phyloP scores from a whole-genome alignment of 2,888 invertebrate species.

The Taphrorychus bicolor region DNA sequence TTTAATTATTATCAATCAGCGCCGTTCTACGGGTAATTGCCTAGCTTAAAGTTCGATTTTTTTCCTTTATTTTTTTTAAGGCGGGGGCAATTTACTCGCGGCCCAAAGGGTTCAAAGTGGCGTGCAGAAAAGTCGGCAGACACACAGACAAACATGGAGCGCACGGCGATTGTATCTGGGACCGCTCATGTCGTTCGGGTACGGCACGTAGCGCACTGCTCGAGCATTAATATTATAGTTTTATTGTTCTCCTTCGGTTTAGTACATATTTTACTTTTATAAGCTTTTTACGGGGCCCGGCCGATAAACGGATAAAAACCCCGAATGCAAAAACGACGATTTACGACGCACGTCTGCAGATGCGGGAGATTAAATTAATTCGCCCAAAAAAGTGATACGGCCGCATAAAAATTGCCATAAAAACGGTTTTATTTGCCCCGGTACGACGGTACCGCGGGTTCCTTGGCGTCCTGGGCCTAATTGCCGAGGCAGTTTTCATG shows the following conservation, averaged over 20 bases:
- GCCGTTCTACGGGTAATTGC: not conserved
- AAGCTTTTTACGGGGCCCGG: constrained; percentile 16
- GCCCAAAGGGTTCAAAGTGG: constrained; percentile 29
- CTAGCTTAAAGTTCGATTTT: no score
- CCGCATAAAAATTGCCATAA: constrained; percentile 26
- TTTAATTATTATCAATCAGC: constrained; percentile 37
- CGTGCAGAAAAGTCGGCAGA: constrained; percentile 29
- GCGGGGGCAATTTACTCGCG: constrained; percentile 18
- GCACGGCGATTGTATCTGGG: constrained; percentile 36
- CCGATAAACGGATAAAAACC: constrained; percentile 26
- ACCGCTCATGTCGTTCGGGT: no score
- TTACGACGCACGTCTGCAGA: constrained; percentile 31
- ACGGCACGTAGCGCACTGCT: constrained; percentile 19
- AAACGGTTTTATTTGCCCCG: constrained; percentile 5
- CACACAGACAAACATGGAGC: constrained; percentile 29
- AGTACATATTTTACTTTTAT: constrained; percentile 22
- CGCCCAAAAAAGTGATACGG: constrained; percentile 10
- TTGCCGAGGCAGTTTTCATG: not conserved
- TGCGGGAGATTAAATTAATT: constrained; percentile 25
- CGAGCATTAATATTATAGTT: constrained; percentile 24
- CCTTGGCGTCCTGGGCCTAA: not conserved
- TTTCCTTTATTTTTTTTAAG: no score
- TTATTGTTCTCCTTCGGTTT: constrained; percentile 22
- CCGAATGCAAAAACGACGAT: constrained; percentile 20
- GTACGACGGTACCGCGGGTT: not conserved